phyloP scores from a whole-genome alignment of 1,140 invertebrate species.

The Lepidurus packardi region DNA sequence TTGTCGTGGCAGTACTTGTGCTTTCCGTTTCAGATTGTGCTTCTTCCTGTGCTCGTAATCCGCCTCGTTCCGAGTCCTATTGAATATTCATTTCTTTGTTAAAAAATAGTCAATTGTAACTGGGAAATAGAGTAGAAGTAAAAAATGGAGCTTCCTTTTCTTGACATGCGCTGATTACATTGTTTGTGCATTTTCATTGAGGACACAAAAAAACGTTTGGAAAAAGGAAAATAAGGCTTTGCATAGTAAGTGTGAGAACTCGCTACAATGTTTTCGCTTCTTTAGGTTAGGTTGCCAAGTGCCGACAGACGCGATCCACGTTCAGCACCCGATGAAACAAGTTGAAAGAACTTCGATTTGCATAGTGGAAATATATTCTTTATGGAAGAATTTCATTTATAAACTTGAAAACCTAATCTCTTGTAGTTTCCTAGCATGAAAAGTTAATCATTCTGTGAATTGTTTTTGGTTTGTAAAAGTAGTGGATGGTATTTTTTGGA shows the following conservation, averaged over 20 bases:
- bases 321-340: background rate
- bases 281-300: background rate
- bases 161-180: background rate
- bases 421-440: too few relatives aligned
- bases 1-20: conserved; percentile 4
- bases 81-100: background rate
- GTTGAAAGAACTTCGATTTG: background rate
- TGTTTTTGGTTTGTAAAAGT: too few relatives aligned
- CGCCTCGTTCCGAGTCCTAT: background rate
- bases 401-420: too few relatives aligned
- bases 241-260: background rate
- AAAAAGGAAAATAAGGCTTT: background rate
- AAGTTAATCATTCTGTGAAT: too few relatives aligned
- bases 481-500: too few relatives aligned
- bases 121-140: background rate
- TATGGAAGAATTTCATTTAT: background rate
- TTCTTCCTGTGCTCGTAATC: background rate
- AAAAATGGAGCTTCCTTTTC: background rate
- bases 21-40: background rate
- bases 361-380: background rate
- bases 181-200: background rate
- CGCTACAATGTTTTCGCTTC: background rate
- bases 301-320: background rate
- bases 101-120: background rate
- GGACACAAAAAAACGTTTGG: background rate